A percentile compares a stretch with the other conserved stretches of the same genome.
Conservation (phyloP, 2,797 vertebrate species). For the Loris lydekkerianus region DNA sequence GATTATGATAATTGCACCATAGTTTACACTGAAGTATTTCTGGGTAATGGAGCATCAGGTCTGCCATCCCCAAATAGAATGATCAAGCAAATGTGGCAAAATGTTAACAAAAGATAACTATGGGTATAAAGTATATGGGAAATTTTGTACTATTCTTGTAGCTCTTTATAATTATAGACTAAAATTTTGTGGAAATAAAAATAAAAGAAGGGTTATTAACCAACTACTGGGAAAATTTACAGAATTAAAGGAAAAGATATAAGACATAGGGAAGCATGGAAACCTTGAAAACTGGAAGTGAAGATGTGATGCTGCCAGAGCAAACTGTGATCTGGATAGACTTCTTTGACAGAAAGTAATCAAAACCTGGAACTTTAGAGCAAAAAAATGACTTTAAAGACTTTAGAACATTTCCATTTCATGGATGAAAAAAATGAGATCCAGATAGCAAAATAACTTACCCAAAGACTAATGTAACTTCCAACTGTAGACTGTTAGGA, state of each 20-base stretch:
- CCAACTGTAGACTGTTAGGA: background rate
- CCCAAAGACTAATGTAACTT: background rate
- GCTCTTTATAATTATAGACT: conserved; percentile 11
- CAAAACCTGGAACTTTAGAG: conserved; percentile 23
- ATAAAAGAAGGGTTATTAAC: background rate
- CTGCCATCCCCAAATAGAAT: background rate
- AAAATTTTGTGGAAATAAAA: conserved; percentile 49
- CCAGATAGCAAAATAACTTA: background rate
- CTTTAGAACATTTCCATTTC: background rate
- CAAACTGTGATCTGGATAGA: background rate
- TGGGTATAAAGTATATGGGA: background rate
- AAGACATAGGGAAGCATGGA: background rate
- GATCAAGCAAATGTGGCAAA: conserved; percentile 15
- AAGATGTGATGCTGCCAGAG: conserved; percentile 20
- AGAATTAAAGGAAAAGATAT: conserved; percentile 15
- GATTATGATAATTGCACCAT: conserved; percentile 12
- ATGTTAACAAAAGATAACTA: conserved; percentile 27
- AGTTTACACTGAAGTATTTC: conserved; percentile 53
- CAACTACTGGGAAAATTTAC: background rate
- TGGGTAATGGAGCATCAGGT: background rate
- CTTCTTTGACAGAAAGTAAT: background rate
- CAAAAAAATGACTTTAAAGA: conserved; percentile 35
- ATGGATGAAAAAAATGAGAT: conserved; percentile 22
- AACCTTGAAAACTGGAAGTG: background rate
- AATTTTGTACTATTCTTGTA: conserved; percentile 40